A percentile compares a stretch with the other conserved stretches of the same genome.
Evolutionary conservation across 64 coral and sea anemone genomes (phyloP).

Genomic region (Porites lutea): DNA sequence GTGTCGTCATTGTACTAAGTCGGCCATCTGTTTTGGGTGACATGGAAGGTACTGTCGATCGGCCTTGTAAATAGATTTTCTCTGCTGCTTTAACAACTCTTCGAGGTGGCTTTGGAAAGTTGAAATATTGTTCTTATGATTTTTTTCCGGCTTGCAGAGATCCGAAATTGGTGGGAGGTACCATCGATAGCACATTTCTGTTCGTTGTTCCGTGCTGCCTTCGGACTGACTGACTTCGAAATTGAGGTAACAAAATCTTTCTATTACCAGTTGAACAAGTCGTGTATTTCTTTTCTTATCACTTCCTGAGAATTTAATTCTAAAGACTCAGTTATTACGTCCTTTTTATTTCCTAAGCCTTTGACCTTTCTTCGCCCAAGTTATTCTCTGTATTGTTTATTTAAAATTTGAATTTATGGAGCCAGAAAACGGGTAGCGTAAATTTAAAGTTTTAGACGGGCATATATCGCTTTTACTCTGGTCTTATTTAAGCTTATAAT

Average conservation of each 20-base stretch:
- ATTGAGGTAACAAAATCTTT: constrained; percentile 86
- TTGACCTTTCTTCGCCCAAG: constrained; percentile 62
- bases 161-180: constrained; percentile 99
- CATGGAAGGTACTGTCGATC: constrained; percentile 95
- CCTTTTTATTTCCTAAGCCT: constrained; percentile 50
- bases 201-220: constrained; percentile 97
- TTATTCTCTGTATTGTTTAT: constrained; percentile 47
- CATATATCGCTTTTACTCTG: constrained; percentile 38
- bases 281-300: constrained; percentile 22
- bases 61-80: constrained; percentile 81
- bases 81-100: constrained; percentile 69
- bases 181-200: constrained; percentile 99
- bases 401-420: constrained; percentile 30
- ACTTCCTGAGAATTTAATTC: constrained; percentile 21
- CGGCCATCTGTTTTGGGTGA: constrained; percentile 99
- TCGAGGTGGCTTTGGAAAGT: constrained; percentile 68
- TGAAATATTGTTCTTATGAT: constrained; percentile 70
- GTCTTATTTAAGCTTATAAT: constrained; percentile 55
- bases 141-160: constrained; percentile 90
- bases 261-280: constrained; percentile 18
- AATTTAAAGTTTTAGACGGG: constrained; percentile 16
- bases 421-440: constrained; percentile 27
- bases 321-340: constrained; percentile 30
- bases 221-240: constrained; percentile 99
- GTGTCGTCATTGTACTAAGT: constrained; percentile 97